phyloP scores from a whole-genome alignment of 2,888 invertebrate species.

The Idaea aversata region DNA sequence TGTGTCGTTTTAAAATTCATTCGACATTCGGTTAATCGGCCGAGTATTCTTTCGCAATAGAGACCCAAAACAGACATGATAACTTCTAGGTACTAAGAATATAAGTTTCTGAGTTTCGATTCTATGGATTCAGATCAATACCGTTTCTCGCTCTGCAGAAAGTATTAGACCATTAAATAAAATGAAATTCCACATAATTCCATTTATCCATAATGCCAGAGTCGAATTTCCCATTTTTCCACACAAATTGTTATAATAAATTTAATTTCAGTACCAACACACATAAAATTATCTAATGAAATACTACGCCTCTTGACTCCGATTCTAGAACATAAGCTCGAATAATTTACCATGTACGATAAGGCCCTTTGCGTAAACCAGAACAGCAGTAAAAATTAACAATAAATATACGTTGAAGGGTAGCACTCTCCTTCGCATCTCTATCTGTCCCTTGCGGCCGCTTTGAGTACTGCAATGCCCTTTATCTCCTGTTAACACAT shows the following conservation, averaged over 20 bases:
- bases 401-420: constrained; percentile 45
- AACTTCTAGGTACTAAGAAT: too few relatives aligned
- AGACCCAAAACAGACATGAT: too few relatives aligned
- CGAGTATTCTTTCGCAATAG: not conserved
- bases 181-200: not conserved
- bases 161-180: not conserved
- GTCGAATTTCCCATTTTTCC: not conserved
- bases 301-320: constrained; percentile 12
- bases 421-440: constrained; percentile 29
- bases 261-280: constrained; percentile 1
- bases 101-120: not conserved
- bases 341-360: constrained; percentile 21
- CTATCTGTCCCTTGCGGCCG: constrained; percentile 53
- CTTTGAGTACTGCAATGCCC: constrained; percentile 41
- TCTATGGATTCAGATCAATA: not conserved
- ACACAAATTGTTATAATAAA: not conserved
- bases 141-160: not conserved
- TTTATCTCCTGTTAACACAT: constrained; percentile 53
- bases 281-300: constrained; percentile 7
- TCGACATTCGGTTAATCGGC: not conserved
- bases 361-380: constrained; percentile 26
- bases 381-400: constrained; percentile 41
- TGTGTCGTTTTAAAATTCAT: not conserved
- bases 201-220: not conserved
- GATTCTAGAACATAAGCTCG: constrained; percentile 20